Conservation (phyloP, 2,888 invertebrate genomes). For the Brassicogethes aeneus region DNA sequence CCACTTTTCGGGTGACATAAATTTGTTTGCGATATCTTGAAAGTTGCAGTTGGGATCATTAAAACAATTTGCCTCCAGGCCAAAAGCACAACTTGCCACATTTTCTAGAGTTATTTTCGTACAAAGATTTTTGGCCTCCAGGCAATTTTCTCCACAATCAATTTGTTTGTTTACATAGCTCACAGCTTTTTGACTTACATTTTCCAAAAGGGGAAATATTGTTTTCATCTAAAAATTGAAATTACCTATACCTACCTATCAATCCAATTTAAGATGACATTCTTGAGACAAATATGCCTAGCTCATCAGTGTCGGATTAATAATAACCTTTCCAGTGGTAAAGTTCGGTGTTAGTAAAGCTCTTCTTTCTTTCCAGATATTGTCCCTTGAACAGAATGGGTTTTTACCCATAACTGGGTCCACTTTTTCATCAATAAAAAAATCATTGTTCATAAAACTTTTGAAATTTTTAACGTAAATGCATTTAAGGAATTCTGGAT, state of each 20-base stretch:
- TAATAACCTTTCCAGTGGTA: slow-evolving; percentile 36
- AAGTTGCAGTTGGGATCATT: slow-evolving; percentile 23
- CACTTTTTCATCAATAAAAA: slow-evolving; percentile 30
- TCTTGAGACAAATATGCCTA: no score
- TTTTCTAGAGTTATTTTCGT: slow-evolving; percentile 33
- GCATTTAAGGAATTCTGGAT: slow-evolving; percentile 29
- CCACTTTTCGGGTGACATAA: slow-evolving; percentile 13
- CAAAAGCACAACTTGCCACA: slow-evolving; percentile 42
- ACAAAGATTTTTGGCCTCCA: slow-evolving; percentile 8
- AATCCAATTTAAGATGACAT: no score
- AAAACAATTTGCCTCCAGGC: slow-evolving; percentile 39
- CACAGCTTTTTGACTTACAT: neutral
- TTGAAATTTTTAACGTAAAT: slow-evolving; percentile 31
- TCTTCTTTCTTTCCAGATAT: slow-evolving; percentile 41
- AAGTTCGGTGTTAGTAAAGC: slow-evolving; percentile 41
- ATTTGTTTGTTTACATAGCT: neutral
- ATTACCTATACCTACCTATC: no score
- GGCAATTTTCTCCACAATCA: neutral
- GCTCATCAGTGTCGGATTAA: no score
- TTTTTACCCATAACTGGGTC: slow-evolving; percentile 39
- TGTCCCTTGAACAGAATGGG: slow-evolving; percentile 36
- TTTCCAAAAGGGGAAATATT: neutral
- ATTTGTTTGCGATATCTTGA: slow-evolving; percentile 19
- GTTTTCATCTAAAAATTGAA: neutral
- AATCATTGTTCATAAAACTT: slow-evolving; percentile 20